Conservation (phyloP, 2,888 invertebrate genomes). For the Chesias legatella region DNA sequence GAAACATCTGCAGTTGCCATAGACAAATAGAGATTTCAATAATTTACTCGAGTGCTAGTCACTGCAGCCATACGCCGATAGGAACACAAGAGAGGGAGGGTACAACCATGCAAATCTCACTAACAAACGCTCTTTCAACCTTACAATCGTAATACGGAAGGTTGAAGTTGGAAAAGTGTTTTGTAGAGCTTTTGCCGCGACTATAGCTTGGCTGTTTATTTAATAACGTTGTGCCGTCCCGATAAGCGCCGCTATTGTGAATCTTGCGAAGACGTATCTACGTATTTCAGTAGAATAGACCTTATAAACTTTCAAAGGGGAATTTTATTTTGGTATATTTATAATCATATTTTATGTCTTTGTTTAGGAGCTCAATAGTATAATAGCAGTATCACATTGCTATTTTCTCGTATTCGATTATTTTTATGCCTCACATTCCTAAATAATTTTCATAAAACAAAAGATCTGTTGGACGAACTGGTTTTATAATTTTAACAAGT, state of each 20-base stretch:
- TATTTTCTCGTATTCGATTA: too few relatives aligned
- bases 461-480: too few relatives aligned
- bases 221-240: slow-evolving; percentile 65
- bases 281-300: slow-evolving; percentile 27
- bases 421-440: too few relatives aligned
- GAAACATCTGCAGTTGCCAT: slow-evolving; percentile 40
- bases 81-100: slow-evolving; percentile 45
- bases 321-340: slow-evolving; percentile 23
- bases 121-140: slow-evolving; percentile 4
- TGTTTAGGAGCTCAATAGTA: too few relatives aligned
- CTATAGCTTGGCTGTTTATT: slow-evolving; percentile 58
- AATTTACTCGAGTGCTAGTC: slow-evolving; percentile 44
- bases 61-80: slow-evolving; percentile 44
- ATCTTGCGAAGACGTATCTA: slow-evolving; percentile 34
- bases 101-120: slow-evolving; percentile 17
- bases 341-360: too few relatives aligned
- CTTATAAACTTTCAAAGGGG: slow-evolving; percentile 17
- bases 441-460: too few relatives aligned
- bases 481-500: too few relatives aligned
- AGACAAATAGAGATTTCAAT: slow-evolving; percentile 49
- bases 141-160: slow-evolving; percentile 6
- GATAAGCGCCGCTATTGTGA: slow-evolving; percentile 65
- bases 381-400: too few relatives aligned
- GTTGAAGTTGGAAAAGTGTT: slow-evolving; percentile 5
- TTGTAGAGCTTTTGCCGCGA: slow-evolving; percentile 11